Evolutionary conservation across 2,888 invertebrate species (phyloP).

Genomic region (Cheilosia soror): DNA sequence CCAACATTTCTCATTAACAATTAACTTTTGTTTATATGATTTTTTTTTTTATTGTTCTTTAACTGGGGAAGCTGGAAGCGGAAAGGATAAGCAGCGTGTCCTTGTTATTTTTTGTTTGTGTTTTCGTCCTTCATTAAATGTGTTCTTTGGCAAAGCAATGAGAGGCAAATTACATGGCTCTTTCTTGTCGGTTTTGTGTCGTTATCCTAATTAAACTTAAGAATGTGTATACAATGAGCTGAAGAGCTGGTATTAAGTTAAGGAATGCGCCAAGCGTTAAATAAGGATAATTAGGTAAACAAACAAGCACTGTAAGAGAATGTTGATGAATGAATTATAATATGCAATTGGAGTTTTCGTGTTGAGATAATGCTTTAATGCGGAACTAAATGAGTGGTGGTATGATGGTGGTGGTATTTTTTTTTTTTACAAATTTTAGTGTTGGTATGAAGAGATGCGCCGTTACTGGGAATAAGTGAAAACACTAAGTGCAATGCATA

Average conservation of each 20-base stretch:
- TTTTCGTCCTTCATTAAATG: constrained; percentile 1
- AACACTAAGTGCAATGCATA: no score
- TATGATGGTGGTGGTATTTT: background rate
- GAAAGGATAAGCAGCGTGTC: background rate
- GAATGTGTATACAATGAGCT: constrained; percentile 26
- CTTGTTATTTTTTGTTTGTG: constrained; percentile 1
- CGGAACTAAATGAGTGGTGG: background rate
- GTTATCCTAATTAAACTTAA: constrained; percentile 39
- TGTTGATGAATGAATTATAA: constrained; percentile 4
- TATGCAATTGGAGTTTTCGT: background rate
- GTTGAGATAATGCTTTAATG: background rate
- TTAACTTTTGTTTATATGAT: constrained; percentile 42
- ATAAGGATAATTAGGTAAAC: constrained; percentile 31
- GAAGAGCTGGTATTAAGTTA: constrained; percentile 20
- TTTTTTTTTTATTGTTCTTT: constrained; percentile 20
- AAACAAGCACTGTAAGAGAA: constrained; percentile 20
- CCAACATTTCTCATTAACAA: constrained; percentile 31
- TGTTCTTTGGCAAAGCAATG: constrained; percentile 12
- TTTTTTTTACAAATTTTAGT: no score
- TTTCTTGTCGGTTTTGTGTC: constrained; percentile 27
- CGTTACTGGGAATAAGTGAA: no score
- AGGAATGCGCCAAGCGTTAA: constrained; percentile 29
- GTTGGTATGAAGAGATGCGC: no score
- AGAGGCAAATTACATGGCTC: constrained; percentile 24
- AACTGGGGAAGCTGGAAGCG: background rate